A percentile compares a stretch with the other conserved stretches of the same genome.
Conservation (phyloP, 2,113 vertebrate genomes). For the Tenebrosternarchus preto region DNA sequence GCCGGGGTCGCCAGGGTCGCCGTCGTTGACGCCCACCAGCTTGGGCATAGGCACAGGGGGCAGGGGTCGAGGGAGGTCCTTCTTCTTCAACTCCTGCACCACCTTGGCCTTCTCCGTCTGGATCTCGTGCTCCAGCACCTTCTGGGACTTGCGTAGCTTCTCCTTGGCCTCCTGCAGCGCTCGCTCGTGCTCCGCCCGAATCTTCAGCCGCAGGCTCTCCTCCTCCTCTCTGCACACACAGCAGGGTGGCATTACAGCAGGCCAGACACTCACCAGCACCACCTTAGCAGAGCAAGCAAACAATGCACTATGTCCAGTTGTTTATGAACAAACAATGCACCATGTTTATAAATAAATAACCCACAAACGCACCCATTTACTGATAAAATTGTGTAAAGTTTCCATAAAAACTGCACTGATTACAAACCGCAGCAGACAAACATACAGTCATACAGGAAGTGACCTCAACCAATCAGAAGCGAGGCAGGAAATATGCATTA, state of each 20-base stretch:
- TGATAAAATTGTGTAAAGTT: too few relatives aligned
- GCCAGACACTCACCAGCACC: conserved; percentile 15
- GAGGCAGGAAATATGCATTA: not conserved
- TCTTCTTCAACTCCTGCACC: conserved; percentile 86
- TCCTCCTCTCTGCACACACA: conserved; percentile 96
- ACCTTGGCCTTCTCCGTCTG: conserved; percentile 96
- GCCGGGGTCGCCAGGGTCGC: conserved; percentile 87
- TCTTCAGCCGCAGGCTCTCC: conserved; percentile 95
- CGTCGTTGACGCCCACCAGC: conserved; percentile 85
- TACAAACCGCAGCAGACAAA: not conserved
- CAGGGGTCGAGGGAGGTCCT: conserved; percentile 79
- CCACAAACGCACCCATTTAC: too few relatives aligned
- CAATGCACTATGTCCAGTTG: not conserved
- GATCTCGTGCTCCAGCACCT: conserved; percentile 93
- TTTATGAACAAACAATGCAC: too few relatives aligned
- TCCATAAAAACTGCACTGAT: not conserved
- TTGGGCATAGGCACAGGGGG: conserved; percentile 91
- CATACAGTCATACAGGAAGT: not conserved
- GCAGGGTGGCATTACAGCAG: too few relatives aligned
- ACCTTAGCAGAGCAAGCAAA: not conserved
- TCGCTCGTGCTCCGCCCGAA: conserved; percentile 95
- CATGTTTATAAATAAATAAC: too few relatives aligned
- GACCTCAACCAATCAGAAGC: not conserved
- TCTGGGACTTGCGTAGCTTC: conserved; percentile 92
- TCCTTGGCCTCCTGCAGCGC: conserved; percentile 97